Base-by-base conservation (phyloP, 2,113 vertebrate species). In the Thalassarche chlororhynchos region DNA sequence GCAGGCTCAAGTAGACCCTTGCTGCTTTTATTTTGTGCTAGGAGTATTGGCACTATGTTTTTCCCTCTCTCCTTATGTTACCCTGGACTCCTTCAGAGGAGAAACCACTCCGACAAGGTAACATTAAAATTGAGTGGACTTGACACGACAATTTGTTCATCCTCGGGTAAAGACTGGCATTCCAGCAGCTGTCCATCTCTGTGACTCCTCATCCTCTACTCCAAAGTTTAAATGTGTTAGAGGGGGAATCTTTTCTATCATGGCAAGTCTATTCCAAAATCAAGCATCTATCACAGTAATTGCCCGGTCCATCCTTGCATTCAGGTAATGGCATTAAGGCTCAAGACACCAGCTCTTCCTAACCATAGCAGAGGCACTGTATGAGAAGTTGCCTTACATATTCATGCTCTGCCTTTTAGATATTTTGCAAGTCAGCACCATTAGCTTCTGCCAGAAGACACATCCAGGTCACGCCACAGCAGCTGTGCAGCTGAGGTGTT, bases 401-500 rank as follows among this genome's bases (percentile, higher is more conserved):
- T 5, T 9, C 17, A 34, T 18, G 42, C 14, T 38, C 29, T 17
- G 8, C 5, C 6, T 74, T 46, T 49, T 11, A 61, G 40, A 18
- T 49, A 54, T 32, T 84, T 80, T 65, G 31, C 34, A 54, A 46
- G 46, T 8, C 0, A 0, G 11, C 23, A 80, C 18, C 4, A 9
- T 62, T 40, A 61, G 4, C 34, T 79, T 81, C 62, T 69, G 34
- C 24, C 14, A 69, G 75, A 79, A 68, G 49, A 34, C 9, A 47
- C 0, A 0, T 32, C 19, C n/a, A 36, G 29, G 62, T 52, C 38
- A 20, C 3, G 1, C 21, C 46, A 21, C 42, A 62, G 49, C 49
- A 72, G 26, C 14, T 3, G 1, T 3, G 3, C 18, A 36, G 26
- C 32, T 46, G 54, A 68, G 21, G 5, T 68, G 47, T 47, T 83